Conservation (phyloP, 2,113 vertebrate species). For the Pedionomus torquatus region DNA sequence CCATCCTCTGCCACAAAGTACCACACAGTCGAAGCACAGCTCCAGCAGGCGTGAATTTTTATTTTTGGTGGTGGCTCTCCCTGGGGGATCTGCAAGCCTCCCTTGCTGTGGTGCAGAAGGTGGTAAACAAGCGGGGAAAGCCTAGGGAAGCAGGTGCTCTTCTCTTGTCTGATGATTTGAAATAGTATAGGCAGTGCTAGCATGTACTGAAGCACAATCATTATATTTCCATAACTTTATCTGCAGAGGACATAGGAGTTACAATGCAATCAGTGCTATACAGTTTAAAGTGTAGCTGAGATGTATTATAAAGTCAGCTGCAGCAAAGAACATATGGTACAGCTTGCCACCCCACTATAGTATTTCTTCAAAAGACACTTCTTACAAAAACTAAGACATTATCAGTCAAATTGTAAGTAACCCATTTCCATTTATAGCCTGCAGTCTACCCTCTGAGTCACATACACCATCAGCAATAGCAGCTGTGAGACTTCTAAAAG, state of each 20-base stretch:
- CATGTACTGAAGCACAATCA: background rate
- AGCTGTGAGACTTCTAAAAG: constrained; percentile 59
- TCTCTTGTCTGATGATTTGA: constrained; percentile 4
- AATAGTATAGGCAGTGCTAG: background rate
- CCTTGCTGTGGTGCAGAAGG: background rate
- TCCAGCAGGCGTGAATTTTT: background rate
- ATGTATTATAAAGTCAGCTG: constrained; percentile 64
- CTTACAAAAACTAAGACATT: constrained; percentile 65
- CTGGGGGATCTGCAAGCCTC: background rate
- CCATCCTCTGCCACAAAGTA: background rate
- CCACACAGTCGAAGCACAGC: background rate
- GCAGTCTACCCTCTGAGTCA: constrained; percentile 63
- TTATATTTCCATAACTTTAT: constrained; percentile 55
- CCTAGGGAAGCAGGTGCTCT: constrained; percentile 20
- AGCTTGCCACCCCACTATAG: constrained; percentile 39
- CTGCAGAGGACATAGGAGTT: constrained; percentile 37
- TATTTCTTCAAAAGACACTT: constrained; percentile 67
- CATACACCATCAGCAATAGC: background rate
- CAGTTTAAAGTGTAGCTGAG: constrained; percentile 36
- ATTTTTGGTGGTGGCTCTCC: background rate
- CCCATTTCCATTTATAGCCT: constrained; percentile 71
- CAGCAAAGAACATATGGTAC: constrained; percentile 62
- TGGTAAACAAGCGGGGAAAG: background rate
- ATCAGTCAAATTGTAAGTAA: constrained; percentile 69
- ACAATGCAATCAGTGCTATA: constrained; percentile 66